Conservation (phyloP, 2,797 vertebrate genomes). For the Acrocephalus scirpaceus region DNA sequence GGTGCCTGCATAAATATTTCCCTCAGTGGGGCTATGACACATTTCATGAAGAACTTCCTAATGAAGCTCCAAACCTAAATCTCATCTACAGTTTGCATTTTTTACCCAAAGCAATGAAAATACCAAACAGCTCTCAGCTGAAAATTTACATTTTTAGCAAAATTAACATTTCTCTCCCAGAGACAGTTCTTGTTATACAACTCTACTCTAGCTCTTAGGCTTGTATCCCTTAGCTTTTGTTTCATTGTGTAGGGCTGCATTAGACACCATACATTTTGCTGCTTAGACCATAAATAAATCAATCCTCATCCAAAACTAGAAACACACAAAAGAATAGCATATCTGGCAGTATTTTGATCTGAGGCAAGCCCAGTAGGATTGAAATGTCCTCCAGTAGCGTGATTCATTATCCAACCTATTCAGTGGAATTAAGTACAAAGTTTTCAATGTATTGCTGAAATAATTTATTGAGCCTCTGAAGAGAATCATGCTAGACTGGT, state of each 20-base stretch:
- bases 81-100: neutral
- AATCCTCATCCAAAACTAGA: neutral
- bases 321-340: neutral
- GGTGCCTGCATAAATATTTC: neutral
- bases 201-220: neutral
- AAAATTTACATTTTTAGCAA: conserved; percentile 20
- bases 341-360: neutral
- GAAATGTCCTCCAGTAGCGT: neutral
- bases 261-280: neutral
- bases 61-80: neutral
- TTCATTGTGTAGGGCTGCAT: neutral
- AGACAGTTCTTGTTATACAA: neutral
- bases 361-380: neutral
- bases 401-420: neutral
- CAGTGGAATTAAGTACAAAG: neutral
- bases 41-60: neutral
- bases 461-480: neutral
- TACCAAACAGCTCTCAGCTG: neutral
- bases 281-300: neutral
- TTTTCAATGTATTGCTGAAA: neutral
- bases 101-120: neutral
- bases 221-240: neutral
- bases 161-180: neutral
- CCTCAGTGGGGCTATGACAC: neutral
- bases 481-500: neutral